Evolutionary conservation across 1,140 invertebrate genomes (phyloP).

Genomic region (Brachionus angularis): DNA sequence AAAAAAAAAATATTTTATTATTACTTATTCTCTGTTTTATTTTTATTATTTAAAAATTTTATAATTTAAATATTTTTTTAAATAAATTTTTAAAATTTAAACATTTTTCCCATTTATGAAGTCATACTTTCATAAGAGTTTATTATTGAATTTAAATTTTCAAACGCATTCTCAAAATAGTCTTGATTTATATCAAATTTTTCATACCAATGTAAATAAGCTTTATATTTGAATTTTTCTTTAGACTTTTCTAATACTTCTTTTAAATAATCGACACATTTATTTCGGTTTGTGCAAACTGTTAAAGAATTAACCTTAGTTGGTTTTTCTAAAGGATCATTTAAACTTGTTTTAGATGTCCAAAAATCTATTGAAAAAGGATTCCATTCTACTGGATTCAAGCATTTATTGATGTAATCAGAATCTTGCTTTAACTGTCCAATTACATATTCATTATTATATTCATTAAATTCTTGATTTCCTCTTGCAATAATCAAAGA

Average conservation of each 20-base stretch:
- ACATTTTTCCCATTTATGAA: too few relatives aligned
- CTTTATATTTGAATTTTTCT: neutral
- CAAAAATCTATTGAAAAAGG: slow-evolving; percentile 18
- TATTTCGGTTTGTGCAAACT: slow-evolving; percentile 11
- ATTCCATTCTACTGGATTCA: slow-evolving; percentile 37
- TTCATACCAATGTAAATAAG: slow-evolving; percentile 40
- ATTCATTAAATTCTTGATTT: neutral
- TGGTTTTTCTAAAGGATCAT: neutral
- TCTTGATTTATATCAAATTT: neutral
- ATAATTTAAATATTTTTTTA: too few relatives aligned
- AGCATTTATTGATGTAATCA: slow-evolving; percentile 4
- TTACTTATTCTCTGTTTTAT: too few relatives aligned
- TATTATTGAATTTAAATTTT: neutral
- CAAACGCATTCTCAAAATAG: slow-evolving; percentile 26
- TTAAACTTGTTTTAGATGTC: neutral
- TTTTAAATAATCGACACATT: neutral
- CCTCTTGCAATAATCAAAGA: slow-evolving; percentile 26
- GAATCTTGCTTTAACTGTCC: slow-evolving; percentile 1
- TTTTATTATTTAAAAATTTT: too few relatives aligned
- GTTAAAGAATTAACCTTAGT: slow-evolving; percentile 16
- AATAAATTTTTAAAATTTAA: too few relatives aligned
- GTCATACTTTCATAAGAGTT: slow-evolving; percentile 26
- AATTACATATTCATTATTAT: slow-evolving; percentile 8
- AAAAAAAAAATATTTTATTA: too few relatives aligned
- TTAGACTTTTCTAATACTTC: slow-evolving; percentile 12